These are phyloP conservation scores for Perognathus longimembris DNA, from an alignment of 2,113 vertebrate genomes.

Conservation along the genomic window DNA sequence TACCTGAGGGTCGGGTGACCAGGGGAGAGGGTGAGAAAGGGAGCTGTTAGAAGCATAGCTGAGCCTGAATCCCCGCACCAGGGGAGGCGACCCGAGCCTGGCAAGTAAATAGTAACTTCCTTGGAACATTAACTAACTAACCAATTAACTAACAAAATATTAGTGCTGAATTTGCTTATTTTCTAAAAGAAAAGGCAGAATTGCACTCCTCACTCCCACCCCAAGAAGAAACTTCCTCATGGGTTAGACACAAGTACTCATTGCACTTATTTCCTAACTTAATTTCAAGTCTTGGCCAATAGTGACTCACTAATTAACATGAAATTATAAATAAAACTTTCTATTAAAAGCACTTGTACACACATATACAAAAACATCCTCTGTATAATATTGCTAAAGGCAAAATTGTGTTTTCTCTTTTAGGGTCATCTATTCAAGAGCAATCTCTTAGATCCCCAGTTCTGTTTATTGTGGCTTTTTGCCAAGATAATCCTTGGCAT, in stretches of 20 bases:
- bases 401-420: neutral
- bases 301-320: conserved; percentile 41
- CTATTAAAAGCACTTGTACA: neutral
- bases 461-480: conserved; percentile 68
- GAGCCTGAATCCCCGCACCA: no score
- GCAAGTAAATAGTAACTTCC: neutral
- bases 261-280: conserved; percentile 41
- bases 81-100: no score
- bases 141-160: no score
- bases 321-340: conserved; percentile 37
- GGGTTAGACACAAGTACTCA: neutral
- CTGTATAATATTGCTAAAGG: neutral
- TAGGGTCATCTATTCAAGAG: conserved; percentile 42
- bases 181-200: conserved; percentile 21
- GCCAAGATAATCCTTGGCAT: conserved; percentile 72
- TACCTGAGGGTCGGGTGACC: no score
- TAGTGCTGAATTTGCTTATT: conserved; percentile 41
- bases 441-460: conserved; percentile 46
- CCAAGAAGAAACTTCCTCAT: conserved; percentile 11
- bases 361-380: neutral
- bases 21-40: no score
- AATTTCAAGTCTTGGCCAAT: conserved; percentile 36
- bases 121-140: neutral
- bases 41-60: no score
- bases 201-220: conserved; percentile 33